These are phyloP conservation scores for Actinia equina DNA, from an alignment of 64 coral and sea anemone genomes.

Conservation along the genomic window DNA sequence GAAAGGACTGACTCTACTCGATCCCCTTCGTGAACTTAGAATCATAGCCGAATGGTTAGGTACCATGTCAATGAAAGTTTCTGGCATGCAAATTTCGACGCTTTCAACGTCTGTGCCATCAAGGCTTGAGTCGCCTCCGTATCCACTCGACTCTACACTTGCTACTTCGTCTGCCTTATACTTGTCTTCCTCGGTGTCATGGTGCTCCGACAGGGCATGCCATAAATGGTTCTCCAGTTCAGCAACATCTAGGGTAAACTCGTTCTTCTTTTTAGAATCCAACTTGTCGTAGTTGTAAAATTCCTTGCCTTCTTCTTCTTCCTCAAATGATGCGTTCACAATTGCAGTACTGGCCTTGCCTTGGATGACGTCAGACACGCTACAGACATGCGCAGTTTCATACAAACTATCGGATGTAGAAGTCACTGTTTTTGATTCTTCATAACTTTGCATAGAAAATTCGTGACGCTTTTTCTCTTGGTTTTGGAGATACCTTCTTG, in stretches of 20 bases:
- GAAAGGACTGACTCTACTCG: conserved; percentile 1
- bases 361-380: conserved; percentile 23
- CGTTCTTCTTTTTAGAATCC: neutral
- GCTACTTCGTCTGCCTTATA: neutral
- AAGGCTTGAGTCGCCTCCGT: neutral
- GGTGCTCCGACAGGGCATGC: neutral
- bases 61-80: conserved; percentile 15
- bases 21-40: neutral
- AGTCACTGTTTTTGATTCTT: neutral
- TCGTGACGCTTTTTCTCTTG: neutral
- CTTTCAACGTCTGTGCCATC: neutral
- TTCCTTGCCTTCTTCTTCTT: neutral
- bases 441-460: conserved; percentile 2
- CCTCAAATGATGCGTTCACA: conserved; percentile 13
- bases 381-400: neutral
- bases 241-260: neutral
- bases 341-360: neutral
- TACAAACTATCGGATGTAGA: neutral
- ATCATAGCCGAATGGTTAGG: neutral
- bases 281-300: neutral
- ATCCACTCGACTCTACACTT: conserved; percentile 12
- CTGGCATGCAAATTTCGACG: conserved; percentile 13
- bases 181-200: neutral
- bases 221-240: neutral
- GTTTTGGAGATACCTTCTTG: neutral